These are phyloP conservation scores for Syritta pipiens DNA, from an alignment of 2,888 invertebrate genomes.

Conservation along the genomic window DNA sequence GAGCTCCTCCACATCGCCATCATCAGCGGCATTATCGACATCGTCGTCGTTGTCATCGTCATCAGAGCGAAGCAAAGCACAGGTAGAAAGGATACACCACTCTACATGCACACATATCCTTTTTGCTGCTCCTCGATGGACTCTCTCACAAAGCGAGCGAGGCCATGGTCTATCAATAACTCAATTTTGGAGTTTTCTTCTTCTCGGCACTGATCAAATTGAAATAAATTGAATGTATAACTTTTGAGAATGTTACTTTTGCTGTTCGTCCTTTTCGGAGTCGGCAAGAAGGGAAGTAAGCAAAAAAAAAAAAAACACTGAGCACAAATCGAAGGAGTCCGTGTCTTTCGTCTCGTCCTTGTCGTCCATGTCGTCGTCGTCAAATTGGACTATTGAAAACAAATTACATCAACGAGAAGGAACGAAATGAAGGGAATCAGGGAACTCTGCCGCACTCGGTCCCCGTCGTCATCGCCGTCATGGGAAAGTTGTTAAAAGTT, in stretches of 20 bases:
- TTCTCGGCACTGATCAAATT: constrained; percentile 55
- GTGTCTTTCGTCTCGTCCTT: too few species aligned
- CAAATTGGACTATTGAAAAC: constrained; percentile 66
- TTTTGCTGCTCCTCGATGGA: background rate
- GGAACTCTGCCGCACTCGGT: too few species aligned
- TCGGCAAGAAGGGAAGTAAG: background rate
- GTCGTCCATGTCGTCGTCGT: too few species aligned
- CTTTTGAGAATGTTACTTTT: constrained; percentile 55
- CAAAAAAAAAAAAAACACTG: background rate
- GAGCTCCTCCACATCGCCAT: constrained; percentile 8
- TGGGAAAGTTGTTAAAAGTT: constrained; percentile 54
- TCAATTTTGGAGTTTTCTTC: constrained; percentile 55
- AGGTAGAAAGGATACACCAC: too few species aligned
- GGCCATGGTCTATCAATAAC: constrained; percentile 52
- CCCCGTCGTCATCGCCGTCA: too few species aligned
- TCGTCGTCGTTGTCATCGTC: too few species aligned
- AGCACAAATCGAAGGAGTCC: constrained; percentile 24
- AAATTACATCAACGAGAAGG: constrained; percentile 57
- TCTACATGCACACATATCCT: constrained; percentile 6
- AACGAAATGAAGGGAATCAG: constrained; percentile 26
- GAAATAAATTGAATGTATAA: constrained; percentile 64
- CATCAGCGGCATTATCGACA: constrained; percentile 25
- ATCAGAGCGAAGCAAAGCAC: too few species aligned
- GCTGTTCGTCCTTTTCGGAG: constrained; percentile 14
- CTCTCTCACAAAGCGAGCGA: constrained; percentile 24